A percentile compares a stretch with the other conserved stretches of the same genome.
These are phyloP conservation scores for Alexandromys oeconomus DNA, from an alignment of 2,797 vertebrate genomes.

Conservation along the genomic window DNA sequence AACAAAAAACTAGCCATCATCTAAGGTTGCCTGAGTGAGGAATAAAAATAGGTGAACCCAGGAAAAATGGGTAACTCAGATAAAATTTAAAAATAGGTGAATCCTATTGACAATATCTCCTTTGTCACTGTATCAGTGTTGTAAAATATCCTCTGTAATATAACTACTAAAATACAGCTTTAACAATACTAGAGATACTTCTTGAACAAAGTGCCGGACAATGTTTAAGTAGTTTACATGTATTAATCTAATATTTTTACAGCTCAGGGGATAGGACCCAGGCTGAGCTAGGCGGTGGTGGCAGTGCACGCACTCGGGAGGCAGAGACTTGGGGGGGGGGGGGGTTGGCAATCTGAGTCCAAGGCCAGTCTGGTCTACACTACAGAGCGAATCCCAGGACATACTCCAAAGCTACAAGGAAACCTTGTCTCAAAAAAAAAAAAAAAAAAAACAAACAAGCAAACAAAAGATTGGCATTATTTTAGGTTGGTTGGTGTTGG, in stretches of 20 bases:
- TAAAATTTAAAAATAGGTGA: not conserved
- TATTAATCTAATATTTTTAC: constrained; percentile 11
- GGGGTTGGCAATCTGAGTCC: too few relatives aligned
- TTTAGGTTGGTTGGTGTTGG: not conserved
- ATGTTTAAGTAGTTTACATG: constrained; percentile 34
- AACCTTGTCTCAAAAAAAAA: too few relatives aligned
- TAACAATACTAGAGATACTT: not conserved
- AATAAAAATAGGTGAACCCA: not conserved
- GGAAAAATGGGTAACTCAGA: too few relatives aligned
- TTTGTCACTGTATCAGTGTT: constrained; percentile 34
- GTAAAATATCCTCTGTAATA: constrained; percentile 14
- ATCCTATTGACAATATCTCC: not conserved
- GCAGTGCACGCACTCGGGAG: not conserved
- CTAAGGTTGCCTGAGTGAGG: not conserved
- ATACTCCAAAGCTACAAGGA: too few relatives aligned
- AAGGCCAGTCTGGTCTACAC: too few relatives aligned
- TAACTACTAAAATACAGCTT: constrained; percentile 17
- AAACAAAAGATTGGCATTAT: not conserved
- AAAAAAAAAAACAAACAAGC: too few relatives aligned
- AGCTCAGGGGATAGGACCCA: not conserved
- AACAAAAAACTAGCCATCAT: not conserved
- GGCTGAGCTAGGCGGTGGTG: not conserved
- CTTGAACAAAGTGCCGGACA: not conserved
- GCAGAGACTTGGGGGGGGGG: too few relatives aligned
- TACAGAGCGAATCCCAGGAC: too few relatives aligned